Evolutionary conservation across 2,797 vertebrate species (phyloP).

Genomic region (Artibeus jamaicensis): DNA sequence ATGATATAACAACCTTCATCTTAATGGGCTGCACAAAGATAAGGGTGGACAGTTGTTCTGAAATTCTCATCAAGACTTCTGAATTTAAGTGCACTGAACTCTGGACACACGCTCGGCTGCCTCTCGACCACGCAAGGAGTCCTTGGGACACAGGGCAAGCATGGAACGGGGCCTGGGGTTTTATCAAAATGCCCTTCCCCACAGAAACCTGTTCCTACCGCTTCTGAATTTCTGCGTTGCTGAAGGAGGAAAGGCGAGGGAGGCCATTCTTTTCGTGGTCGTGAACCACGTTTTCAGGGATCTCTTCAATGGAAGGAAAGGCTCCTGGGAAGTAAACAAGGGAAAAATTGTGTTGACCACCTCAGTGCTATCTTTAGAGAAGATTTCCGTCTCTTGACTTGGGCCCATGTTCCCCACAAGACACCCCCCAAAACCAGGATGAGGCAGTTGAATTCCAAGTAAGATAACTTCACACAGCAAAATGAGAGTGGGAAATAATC

Average conservation of each 20-base stretch:
- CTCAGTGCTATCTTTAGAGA: not conserved
- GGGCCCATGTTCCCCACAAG: not conserved
- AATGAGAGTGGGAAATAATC: not conserved
- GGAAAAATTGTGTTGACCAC: not conserved
- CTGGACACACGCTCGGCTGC: accelerated
- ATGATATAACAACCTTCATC: not conserved
- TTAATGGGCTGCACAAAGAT: not conserved
- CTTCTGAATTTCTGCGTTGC: constrained; percentile 88
- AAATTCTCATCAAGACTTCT: not conserved
- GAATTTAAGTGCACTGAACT: not conserved
- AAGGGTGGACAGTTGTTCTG: not conserved
- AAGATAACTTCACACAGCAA: not conserved
- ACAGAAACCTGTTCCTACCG: constrained; percentile 83
- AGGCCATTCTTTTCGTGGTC: constrained; percentile 97
- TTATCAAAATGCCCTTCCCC: accelerated
- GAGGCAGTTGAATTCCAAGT: not conserved
- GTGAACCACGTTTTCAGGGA: constrained; percentile 96
- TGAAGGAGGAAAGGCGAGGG: constrained; percentile 94
- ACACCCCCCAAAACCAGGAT: not conserved
- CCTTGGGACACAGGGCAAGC: accelerated
- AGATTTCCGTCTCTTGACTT: not conserved
- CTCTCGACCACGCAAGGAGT: not conserved
- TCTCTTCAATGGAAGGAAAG: constrained; percentile 92
- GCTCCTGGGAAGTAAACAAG: constrained; percentile 84
- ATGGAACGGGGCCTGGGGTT: not conserved